These are phyloP conservation scores for Cephalopterus ornatus DNA, from an alignment of 2,113 vertebrate species.

Conservation along the genomic window DNA sequence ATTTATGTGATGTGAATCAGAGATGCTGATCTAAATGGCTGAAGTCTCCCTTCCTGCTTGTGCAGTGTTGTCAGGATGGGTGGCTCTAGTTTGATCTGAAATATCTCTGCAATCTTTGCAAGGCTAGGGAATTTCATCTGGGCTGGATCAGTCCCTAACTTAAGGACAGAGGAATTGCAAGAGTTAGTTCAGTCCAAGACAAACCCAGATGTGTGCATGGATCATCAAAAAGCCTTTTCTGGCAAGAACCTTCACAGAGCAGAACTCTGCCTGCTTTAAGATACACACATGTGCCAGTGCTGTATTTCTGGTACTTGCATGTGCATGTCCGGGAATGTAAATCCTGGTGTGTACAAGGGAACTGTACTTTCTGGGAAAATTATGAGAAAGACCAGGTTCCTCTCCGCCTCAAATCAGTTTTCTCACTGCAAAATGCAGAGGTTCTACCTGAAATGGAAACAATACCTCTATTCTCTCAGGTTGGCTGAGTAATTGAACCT, in stretches of 20 bases:
- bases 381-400: background rate
- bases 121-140: background rate
- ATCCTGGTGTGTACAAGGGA: background rate
- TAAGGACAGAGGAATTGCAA: background rate
- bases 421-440: background rate
- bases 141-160: background rate
- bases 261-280: background rate
- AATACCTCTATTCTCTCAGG: background rate
- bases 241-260: background rate
- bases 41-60: background rate
- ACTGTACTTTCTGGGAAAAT: background rate
- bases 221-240: background rate
- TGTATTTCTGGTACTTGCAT: background rate
- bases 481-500: background rate
- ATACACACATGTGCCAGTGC: background rate
- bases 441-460: background rate
- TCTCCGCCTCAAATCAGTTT: accelerated
- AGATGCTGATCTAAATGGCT: background rate
- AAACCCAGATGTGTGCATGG: background rate
- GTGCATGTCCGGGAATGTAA: background rate
- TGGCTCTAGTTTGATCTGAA: background rate
- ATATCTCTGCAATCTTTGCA: background rate
- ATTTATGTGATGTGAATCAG: background rate
- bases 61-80: background rate
- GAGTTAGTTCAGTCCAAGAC: background rate